phyloP scores from a whole-genome alignment of 2,797 vertebrate genomes.

The Martes flavigula region DNA sequence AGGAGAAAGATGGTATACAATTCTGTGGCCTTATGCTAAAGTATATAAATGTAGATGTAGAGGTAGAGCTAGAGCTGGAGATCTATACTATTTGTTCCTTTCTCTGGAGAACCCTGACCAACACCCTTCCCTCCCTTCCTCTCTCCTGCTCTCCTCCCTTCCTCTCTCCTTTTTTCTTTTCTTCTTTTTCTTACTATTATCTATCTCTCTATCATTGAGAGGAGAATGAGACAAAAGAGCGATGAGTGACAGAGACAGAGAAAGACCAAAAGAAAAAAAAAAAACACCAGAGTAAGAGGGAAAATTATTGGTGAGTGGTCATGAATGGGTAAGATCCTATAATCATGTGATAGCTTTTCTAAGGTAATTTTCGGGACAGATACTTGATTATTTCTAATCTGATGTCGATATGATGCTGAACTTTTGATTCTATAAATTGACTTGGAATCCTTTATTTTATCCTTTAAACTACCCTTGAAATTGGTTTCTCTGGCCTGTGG shows the following conservation, averaged over 20 bases:
- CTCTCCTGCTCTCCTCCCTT: neutral
- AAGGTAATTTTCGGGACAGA: neutral
- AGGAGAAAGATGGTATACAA: neutral
- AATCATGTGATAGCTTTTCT: neutral
- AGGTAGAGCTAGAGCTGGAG: no score
- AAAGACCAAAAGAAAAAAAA: neutral
- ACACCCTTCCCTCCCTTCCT: neutral
- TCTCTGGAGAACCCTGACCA: neutral
- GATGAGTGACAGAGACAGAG: neutral
- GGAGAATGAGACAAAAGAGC: neutral
- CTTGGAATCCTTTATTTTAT: neutral
- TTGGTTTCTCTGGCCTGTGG: neutral
- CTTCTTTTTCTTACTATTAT: neutral
- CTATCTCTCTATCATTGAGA: neutral
- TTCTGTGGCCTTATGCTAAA: neutral
- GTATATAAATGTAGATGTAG: neutral
- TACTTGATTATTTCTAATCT: neutral
- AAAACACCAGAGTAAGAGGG: neutral
- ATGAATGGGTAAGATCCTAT: neutral
- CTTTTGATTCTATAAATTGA: neutral
- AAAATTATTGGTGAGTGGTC: neutral
- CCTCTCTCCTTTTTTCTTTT: neutral
- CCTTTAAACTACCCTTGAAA: neutral
- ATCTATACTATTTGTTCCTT: neutral
- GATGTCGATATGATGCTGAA: neutral